Conservation (phyloP, 1,140 invertebrate species). For the Theocolax elegans region DNA sequence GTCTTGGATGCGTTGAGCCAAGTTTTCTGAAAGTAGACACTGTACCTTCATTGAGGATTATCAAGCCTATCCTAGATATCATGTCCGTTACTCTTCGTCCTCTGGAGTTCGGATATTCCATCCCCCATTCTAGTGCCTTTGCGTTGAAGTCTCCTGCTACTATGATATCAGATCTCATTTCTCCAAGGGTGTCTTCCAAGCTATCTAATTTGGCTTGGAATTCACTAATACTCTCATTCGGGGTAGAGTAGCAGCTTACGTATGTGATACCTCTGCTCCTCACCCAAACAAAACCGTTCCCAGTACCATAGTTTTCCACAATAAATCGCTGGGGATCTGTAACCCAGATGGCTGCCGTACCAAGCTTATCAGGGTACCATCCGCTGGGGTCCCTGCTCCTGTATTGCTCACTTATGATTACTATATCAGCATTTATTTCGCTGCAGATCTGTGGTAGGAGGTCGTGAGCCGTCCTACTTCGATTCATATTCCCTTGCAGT, state of each 20-base stretch:
- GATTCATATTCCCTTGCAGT: conserved; percentile 31
- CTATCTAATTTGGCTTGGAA: conserved; percentile 23
- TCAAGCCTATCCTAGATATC: conserved; percentile 38
- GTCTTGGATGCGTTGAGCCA: not conserved
- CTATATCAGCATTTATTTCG: not conserved
- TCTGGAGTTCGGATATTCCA: conserved; percentile 31
- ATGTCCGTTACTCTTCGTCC: conserved; percentile 42
- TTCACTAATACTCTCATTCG: conserved; percentile 31
- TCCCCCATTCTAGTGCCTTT: conserved; percentile 45
- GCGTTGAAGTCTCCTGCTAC: conserved; percentile 47
- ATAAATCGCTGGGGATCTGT: not conserved
- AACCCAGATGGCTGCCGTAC: conserved; percentile 38
- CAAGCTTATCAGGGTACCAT: conserved; percentile 28
- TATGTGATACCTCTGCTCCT: conserved; percentile 19
- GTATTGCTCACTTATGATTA: not conserved
- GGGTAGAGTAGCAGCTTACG: conserved; percentile 43
- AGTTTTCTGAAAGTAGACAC: conserved; percentile 36
- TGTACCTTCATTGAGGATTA: conserved; percentile 34
- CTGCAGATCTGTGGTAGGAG: not conserved
- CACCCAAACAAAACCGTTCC: conserved; percentile 41
- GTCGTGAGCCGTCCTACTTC: conserved; percentile 20
- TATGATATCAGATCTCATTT: conserved; percentile 7
- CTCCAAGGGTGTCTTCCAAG: conserved; percentile 10
- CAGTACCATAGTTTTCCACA: conserved; percentile 2
- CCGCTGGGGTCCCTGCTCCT: not conserved